A percentile compares a stretch with the other conserved stretches of the same genome.
phyloP scores from a whole-genome alignment of 2,113 vertebrate genomes.

The Myiozetetes cayanensis region DNA sequence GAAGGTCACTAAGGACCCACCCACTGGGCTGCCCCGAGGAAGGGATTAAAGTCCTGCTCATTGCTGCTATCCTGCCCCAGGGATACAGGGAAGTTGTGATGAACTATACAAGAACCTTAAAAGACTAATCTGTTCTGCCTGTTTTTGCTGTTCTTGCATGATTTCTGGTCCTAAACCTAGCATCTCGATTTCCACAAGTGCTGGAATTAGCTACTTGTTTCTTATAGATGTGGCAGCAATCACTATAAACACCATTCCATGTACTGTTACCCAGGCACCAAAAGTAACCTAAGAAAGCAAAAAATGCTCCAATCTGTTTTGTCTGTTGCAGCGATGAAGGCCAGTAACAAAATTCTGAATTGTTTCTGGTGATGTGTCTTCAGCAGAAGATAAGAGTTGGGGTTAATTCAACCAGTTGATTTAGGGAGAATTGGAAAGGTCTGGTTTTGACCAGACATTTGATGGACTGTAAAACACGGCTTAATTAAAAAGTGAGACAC shows the following conservation, averaged over 20 bases:
- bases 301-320: neutral
- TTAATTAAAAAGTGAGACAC: neutral
- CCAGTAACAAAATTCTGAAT: neutral
- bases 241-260: neutral
- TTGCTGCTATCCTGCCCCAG: fast-evolving
- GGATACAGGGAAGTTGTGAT: neutral
- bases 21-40: fast-evolving
- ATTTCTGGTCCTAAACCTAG: neutral
- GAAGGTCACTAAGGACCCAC: neutral
- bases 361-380: neutral
- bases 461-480: neutral
- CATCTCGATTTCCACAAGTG: neutral
- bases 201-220: neutral
- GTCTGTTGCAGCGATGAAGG: neutral
- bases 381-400: neutral
- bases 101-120: neutral
- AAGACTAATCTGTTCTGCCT: neutral
- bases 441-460: neutral
- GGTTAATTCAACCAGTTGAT: neutral
- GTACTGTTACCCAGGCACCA: neutral
- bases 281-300: neutral
- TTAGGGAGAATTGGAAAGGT: neutral
- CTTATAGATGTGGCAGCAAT: neutral
- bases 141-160: neutral
- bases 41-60: neutral